Percentiles rank a stretch among this genome's conserved stretches.
Conservation (phyloP, 2,797 vertebrate species). For the Nyctibius grandis region DNA sequence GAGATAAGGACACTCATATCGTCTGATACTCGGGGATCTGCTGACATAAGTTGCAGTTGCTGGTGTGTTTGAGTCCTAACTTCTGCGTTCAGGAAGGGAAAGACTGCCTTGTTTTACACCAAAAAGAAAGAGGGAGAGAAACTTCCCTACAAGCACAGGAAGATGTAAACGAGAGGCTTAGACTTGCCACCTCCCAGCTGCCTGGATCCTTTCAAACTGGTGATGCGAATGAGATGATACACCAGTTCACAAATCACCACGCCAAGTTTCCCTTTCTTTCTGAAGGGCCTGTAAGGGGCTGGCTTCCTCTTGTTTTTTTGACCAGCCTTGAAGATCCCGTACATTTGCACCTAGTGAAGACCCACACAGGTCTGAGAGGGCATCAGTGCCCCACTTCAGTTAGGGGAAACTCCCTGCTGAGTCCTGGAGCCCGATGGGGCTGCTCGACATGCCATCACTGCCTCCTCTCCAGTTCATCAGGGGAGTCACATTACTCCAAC, state of each 20-base stretch:
- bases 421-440: accelerated
- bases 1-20: neutral
- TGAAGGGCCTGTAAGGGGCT: neutral
- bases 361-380: neutral
- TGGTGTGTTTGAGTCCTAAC: neutral
- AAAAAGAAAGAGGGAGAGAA: neutral
- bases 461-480: neutral
- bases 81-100: neutral
- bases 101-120: neutral
- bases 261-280: neutral
- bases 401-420: neutral
- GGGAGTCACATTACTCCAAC: neutral
- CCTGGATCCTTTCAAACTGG: neutral
- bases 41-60: accelerated
- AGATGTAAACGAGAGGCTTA: neutral
- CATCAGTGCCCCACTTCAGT: neutral
- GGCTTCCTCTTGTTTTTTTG: neutral
- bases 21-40: neutral
- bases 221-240: neutral
- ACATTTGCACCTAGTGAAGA: neutral
- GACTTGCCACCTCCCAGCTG: neutral
- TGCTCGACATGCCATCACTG: neutral
- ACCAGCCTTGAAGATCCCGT: neutral
- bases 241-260: neutral
- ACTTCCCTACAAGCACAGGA: accelerated